Conservation (phyloP, 1,140 invertebrate genomes). For the Plectus sambesii region DNA sequence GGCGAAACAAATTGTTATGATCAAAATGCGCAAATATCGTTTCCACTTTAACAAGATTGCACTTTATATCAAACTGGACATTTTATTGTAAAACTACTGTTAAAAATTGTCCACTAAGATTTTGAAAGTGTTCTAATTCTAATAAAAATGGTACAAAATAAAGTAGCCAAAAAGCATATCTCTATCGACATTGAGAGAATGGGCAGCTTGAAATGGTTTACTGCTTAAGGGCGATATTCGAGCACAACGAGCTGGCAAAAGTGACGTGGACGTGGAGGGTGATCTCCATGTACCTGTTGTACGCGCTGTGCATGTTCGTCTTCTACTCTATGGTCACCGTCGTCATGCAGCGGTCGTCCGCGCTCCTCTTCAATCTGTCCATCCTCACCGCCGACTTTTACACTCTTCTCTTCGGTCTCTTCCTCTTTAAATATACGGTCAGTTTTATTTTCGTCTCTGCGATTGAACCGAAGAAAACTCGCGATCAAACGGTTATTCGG, state of each 20-base stretch:
- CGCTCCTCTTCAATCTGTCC: conserved; percentile 67
- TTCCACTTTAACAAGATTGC: no score
- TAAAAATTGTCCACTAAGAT: no score
- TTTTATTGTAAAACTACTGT: no score
- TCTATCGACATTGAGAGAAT: no score
- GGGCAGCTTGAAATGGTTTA: no score
- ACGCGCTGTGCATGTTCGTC: conserved; percentile 58
- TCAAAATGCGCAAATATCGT: no score
- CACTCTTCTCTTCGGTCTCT: conserved; percentile 64
- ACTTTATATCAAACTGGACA: no score
- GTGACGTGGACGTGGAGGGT: conserved; percentile 53
- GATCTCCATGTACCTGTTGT: conserved; percentile 53
- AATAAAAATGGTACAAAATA: no score
- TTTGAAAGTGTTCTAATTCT: no score
- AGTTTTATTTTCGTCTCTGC: conserved; percentile 19
- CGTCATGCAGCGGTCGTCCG: conserved; percentile 64
- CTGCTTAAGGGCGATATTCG: conserved; percentile 51
- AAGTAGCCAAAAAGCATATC: no score
- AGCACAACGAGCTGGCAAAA: conserved; percentile 49
- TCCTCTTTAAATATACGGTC: conserved; percentile 70
- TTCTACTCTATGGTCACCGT: conserved; percentile 66
- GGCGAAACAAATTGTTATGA: no score
- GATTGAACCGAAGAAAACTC: conserved; percentile 11
- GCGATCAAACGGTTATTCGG: no score
- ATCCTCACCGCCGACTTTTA: conserved; percentile 74